Base-by-base conservation (phyloP, 2,888 invertebrate genomes). In the Seira musarum region DNA sequence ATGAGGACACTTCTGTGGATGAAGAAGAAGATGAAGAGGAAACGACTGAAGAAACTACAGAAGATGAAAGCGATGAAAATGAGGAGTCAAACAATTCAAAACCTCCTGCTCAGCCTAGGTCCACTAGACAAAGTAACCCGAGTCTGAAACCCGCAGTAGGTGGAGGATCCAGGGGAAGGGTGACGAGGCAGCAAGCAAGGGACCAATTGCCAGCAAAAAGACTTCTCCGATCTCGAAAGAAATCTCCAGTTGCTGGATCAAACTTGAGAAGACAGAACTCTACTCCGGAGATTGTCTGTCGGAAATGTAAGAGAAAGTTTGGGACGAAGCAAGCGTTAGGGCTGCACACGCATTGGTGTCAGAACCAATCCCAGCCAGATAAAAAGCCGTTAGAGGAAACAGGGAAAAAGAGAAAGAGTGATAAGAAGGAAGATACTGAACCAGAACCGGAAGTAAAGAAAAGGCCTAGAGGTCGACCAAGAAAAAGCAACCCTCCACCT, bases 231-330 rank as follows among this genome's bases (percentile, higher is more conserved):
- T 69, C 69, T 69, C 68, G 73, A 19, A 73, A 73, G 53, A 80
- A 73, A 40, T 69, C 73, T 21, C 80, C 80, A 30, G 67, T 35
- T 15, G 63, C 68, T 3, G 60, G 73, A 24, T 53, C 68, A 8
- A 67, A 68, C n/a, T n/a, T n/a, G n/a, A n/a, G n/a, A n/a, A n/a
- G n/a, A n/a, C n/a, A n/a, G n/a, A n/a, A n/a, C n/a, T n/a, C n/a
- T n/a, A n/a, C n/a, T n/a, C 46, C 53, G 74, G 73, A 76, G 40
- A 67, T 80, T 66, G 60, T 71, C 69, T 85, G 85, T 35, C 74
- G 76, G 0, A 72, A 65, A 5, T 85, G 85, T 30, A 82, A 82
- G 19, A 84, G 84, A 40, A 46, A 71, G 15, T 85, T 85, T 77
- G 66, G 67, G 19, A 67, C 67, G 10, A 64, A 77, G 40, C 25